Base-by-base conservation (phyloP, 2,797 vertebrate species). In the Smutsia gigantea region DNA sequence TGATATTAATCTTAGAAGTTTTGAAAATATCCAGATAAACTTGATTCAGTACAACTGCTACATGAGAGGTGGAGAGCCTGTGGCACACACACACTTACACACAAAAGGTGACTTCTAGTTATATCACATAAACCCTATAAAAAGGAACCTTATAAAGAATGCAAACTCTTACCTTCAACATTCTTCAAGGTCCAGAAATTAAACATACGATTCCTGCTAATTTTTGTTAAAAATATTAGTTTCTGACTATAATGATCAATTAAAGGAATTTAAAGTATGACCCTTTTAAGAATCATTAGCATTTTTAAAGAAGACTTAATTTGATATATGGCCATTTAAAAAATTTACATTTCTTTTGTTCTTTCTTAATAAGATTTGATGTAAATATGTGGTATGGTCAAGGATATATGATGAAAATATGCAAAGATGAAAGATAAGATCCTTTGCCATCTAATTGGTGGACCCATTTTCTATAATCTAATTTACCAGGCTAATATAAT, bases 191-290 rank as follows among this genome's bases (percentile, higher is more conserved):
- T 49, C 42, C 25, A 90, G 53, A 93, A 96, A 72, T 72, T 46
- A 72, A 71, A 77, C 49, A 31, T 18, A 29, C 37, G 39, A 72
- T 68, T 85, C 29, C 34, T n/a, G 31, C 19, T 69, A 88, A 87
- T 87, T n/a, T 46, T 69, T 63, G 9, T 87, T 55, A 75, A 90
- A 74, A 93, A 39, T 78, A 87, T 37, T 86, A 90, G 29, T 69
- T 91, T 21, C 51, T 49, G 13, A 55, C 14, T 72, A 95, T 42
- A 81, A 85, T 75, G 46, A 83, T 94, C 18, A 77, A 82, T 34
- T 77, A 72, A 94, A 96, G 49, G 25, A 88, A 66, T 78, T 85
- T 89, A 74, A 74, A 12, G 12, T 34, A 34, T 53, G 49, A 71
- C 2, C 55, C 42, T 78, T 87, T 84, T 55, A 87, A 46, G 39